phyloP scores from a whole-genome alignment of 2,888 invertebrate genomes.

The Xylota segnis region DNA sequence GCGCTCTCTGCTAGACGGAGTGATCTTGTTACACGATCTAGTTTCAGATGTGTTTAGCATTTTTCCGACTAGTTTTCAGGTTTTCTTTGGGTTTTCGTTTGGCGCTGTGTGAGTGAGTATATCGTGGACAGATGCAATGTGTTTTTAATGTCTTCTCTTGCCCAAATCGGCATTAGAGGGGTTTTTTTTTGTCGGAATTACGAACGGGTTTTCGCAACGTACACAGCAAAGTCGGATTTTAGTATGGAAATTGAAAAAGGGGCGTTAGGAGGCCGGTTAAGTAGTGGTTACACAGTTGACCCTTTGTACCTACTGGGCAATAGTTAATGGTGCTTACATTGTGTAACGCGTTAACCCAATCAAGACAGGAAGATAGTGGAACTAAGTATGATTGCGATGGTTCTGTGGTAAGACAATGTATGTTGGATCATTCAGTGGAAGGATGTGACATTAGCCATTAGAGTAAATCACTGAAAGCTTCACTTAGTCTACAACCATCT shows the following conservation, averaged over 20 bases:
- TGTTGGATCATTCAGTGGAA: neutral
- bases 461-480: too few species aligned
- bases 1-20: slow-evolving; percentile 36
- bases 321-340: slow-evolving; percentile 29
- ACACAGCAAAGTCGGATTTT: slow-evolving; percentile 1
- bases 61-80: slow-evolving; percentile 9
- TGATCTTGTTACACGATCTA: slow-evolving; percentile 73
- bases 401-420: neutral
- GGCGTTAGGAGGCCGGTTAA: slow-evolving; percentile 13
- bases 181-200: neutral
- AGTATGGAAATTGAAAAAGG: slow-evolving; percentile 36
- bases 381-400: neutral
- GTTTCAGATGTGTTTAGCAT: slow-evolving; percentile 57
- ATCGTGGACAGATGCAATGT: slow-evolving; percentile 33
- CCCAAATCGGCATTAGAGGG: slow-evolving; percentile 24
- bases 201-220: slow-evolving; percentile 44
- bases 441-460: too few species aligned
- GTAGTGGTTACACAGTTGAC: slow-evolving; percentile 33
- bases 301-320: slow-evolving; percentile 34
- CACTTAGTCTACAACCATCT: too few species aligned
- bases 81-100: neutral
- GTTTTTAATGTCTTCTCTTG: slow-evolving; percentile 37
- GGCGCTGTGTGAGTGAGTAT: neutral
- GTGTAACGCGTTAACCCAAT: slow-evolving; percentile 12
- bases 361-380: neutral